Evolutionary conservation across 2,797 vertebrate genomes (phyloP).

Genomic region (Aplochiton taeniatus): DNA sequence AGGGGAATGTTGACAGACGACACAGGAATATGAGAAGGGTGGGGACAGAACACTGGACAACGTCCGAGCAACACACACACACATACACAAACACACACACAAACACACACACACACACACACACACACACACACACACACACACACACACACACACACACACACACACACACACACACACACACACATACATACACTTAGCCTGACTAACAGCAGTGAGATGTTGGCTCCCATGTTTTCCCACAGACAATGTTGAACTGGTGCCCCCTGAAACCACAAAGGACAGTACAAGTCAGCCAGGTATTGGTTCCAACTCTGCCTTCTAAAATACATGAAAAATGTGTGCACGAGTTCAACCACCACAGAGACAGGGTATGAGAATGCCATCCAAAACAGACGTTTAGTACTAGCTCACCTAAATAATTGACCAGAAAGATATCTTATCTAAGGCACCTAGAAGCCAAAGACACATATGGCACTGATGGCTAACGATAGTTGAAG

Average conservation of each 20-base stretch:
- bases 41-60: conserved; percentile 33
- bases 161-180: too few species aligned
- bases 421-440: not conserved
- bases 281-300: conserved; percentile 4
- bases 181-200: conserved; percentile 6
- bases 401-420: not conserved
- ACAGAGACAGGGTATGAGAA: not conserved
- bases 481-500: too few species aligned
- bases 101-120: conserved; percentile 2
- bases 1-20: conserved; percentile 51
- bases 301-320: conserved; percentile 26
- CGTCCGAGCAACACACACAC: not conserved
- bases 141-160: not conserved
- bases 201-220: conserved; percentile 21
- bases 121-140: conserved; percentile 23
- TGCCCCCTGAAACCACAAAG: conserved; percentile 34
- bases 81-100: conserved; percentile 5
- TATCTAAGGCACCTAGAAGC: not conserved
- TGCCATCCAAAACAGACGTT: not conserved
- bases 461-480: not conserved
- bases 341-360: conserved; percentile 25
- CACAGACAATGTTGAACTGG: conserved; percentile 15
- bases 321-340: conserved; percentile 48
- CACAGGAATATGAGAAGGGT: conserved; percentile 46
- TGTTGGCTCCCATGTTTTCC: conserved; percentile 28